phyloP scores from a whole-genome alignment of 2,113 vertebrate species.

The Catharus minimus region DNA sequence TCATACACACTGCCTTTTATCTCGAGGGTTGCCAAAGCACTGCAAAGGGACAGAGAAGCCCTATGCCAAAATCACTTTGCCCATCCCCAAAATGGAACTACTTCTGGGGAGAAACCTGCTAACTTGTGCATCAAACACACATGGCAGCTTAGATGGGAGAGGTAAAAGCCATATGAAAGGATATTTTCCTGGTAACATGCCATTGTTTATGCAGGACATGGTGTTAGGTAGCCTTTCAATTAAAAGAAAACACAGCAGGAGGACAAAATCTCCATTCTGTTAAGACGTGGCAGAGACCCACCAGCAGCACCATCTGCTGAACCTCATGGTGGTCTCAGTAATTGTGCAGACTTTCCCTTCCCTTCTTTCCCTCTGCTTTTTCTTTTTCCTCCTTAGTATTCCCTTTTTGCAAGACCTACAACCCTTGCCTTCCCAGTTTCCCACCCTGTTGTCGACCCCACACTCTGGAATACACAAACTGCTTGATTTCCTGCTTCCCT shows the following conservation, averaged over 20 bases:
- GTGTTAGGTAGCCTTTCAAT: not conserved
- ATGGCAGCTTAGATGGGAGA: not conserved
- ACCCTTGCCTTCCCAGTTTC: not conserved
- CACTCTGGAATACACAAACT: not conserved
- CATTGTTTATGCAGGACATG: not conserved
- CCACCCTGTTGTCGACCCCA: not conserved
- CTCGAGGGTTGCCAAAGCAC: not conserved
- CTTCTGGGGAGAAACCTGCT: not conserved
- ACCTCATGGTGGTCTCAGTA: not conserved
- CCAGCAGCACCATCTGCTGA: not conserved
- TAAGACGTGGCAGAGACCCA: accelerated
- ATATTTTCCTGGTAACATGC: not conserved
- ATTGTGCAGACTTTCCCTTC: not conserved
- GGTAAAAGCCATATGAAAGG: not conserved
- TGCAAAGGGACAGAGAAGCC: not conserved
- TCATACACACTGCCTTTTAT: not conserved
- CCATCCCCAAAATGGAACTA: not conserved
- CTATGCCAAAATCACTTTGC: not conserved
- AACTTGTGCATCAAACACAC: not conserved
- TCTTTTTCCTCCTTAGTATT: not conserved
- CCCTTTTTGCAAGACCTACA: not conserved
- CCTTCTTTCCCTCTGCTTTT: not conserved
- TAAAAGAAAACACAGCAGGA: not conserved
- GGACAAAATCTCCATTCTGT: not conserved
- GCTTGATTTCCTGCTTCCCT: not conserved